These are phyloP conservation scores for Nomada hirtipes DNA, from an alignment of 2,888 invertebrate species.

Conservation along the genomic window DNA sequence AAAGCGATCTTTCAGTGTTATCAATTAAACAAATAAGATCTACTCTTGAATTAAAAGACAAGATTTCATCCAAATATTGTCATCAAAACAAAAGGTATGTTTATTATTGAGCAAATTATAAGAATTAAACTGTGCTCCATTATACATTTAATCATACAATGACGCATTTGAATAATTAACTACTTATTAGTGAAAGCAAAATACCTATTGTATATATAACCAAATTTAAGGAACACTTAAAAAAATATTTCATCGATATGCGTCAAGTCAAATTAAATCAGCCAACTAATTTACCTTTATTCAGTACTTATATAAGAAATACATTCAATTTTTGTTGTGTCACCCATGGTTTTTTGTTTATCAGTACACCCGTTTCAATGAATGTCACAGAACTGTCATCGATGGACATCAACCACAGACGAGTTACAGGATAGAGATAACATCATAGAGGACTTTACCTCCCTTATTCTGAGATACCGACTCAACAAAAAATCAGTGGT, in stretches of 20 bases:
- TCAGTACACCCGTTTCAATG: conserved; percentile 63
- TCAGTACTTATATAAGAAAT: conserved; percentile 52
- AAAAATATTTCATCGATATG: conserved; percentile 8
- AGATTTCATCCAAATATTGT: not conserved
- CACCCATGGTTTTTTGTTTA: conserved; percentile 69
- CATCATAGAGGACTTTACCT: too few species aligned
- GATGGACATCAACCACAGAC: conserved; percentile 41
- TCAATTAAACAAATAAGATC: conserved; percentile 16
- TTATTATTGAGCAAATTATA: not conserved
- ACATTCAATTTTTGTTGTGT: conserved; percentile 63
- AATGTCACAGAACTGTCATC: conserved; percentile 73
- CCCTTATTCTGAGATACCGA: too few species aligned
- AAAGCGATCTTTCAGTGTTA: not conserved
- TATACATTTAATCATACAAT: conserved; percentile 1
- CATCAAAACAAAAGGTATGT: not conserved
- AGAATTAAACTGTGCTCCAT: not conserved
- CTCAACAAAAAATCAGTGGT: too few species aligned
- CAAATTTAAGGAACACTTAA: not conserved
- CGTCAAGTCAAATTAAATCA: conserved; percentile 8
- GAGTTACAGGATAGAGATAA: too few species aligned
- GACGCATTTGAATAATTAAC: conserved; percentile 23
- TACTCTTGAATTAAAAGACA: not conserved
- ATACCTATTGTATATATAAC: not conserved
- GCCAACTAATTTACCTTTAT: conserved; percentile 59
- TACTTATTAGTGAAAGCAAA: conserved; percentile 35